Base-by-base conservation (phyloP, 2,888 invertebrate species). In the Xylota segnis region DNA sequence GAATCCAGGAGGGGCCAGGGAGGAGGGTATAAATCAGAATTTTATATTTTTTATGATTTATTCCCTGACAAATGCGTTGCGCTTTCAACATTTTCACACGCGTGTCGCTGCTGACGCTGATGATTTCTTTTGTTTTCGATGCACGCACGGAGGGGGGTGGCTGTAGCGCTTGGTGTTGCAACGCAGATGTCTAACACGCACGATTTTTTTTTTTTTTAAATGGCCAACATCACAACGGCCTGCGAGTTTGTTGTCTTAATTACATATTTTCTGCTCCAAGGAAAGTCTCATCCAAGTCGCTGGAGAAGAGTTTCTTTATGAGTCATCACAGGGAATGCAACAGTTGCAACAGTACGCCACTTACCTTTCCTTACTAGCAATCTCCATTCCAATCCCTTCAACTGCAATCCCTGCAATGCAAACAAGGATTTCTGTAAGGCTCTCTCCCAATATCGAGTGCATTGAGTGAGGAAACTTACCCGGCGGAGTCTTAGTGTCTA, bases 61-160 rank as follows among this genome's bases (percentile, higher is more conserved):
- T 82, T 72, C 76, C 47, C 86, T 82, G 76, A 86, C 86, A 86
- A 86, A 81, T 86, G 86, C 82, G 82, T 86, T 86, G 86, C 82
- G 66, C 76, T 82, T 77, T 81, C 72, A 63, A 82, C 71, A 77
- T 66, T 77, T 86, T 86, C 86, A 68, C 86, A 86, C 86, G 86
- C 66, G 76, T 86, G 82, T 82, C 47, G 56, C 40, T 65, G 58
- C 71, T 76, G 79, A 81, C 59, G 58, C 71, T 76, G 79, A 81
- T 75, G 37, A 34, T 34, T 34, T 81, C 70, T 27, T 70, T 84
- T 84, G 84, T 84, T 81, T 76, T 74, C 14, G 34, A 58, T 78
- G 66, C 83, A 83, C 83, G 83, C 83, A 83, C 37, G 34, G 27
- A 43, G 52, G 71, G 58, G 77, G 61, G 3, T 23, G 23, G 1